These are phyloP conservation scores for Brachyalestes nurse DNA, from an alignment of 2,797 vertebrate genomes.

Conservation along the genomic window DNA sequence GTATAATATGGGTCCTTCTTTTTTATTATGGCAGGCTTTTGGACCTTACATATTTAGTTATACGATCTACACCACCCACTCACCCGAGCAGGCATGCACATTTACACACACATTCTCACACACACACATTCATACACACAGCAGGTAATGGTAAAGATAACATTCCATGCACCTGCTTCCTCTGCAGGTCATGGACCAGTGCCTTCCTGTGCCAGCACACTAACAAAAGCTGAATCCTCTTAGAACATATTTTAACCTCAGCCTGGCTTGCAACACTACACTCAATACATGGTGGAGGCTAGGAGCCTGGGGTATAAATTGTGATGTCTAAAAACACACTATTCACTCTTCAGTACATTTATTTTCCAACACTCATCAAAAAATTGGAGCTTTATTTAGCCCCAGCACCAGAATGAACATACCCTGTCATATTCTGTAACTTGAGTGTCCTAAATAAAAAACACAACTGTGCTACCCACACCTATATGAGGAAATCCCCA, in stretches of 20 bases:
- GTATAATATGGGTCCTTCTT: no score
- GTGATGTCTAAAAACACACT: neutral
- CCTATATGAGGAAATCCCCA: conserved; percentile 74
- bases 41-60: no score
- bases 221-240: conserved; percentile 22
- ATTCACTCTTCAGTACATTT: neutral
- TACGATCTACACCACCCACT: conserved; percentile 1
- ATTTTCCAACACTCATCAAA: neutral
- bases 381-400: neutral
- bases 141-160: conserved; percentile 38
- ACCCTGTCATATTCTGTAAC: conserved; percentile 23
- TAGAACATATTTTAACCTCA: conserved; percentile 1
- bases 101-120: conserved; percentile 1
- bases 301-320: neutral
- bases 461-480: conserved; percentile 65
- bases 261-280: neutral
- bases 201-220: conserved; percentile 61
- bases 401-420: neutral
- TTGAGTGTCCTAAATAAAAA: conserved; percentile 49
- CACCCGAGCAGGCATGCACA: conserved; percentile 8
- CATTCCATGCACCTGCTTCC: conserved; percentile 66
- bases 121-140: conserved; percentile 13
- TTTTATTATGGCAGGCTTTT: neutral
- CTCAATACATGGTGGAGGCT: neutral
- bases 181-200: conserved; percentile 65